phyloP scores from a whole-genome alignment of 2,113 vertebrate genomes.

The Phoenicopterus ruber region DNA sequence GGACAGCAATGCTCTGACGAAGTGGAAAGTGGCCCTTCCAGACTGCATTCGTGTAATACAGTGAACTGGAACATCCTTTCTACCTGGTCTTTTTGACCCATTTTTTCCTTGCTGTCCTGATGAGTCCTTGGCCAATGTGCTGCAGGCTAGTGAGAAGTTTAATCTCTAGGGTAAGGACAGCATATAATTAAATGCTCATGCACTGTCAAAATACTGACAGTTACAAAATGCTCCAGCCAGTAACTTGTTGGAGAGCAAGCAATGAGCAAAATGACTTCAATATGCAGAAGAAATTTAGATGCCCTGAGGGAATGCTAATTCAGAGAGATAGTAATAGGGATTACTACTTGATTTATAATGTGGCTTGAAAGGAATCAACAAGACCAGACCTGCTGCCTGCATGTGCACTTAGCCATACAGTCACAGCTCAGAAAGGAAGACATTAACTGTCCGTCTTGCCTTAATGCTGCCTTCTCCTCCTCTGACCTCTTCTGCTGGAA shows the following conservation, averaged over 20 bases:
- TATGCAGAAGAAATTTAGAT: slow-evolving; percentile 27
- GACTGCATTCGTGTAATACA: not conserved
- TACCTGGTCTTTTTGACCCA: not conserved
- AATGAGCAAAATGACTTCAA: slow-evolving; percentile 49
- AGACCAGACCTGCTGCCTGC: not conserved
- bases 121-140: not conserved
- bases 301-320: not conserved
- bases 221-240: not conserved
- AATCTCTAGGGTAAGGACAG: not conserved
- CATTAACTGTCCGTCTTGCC: not conserved
- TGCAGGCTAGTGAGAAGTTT: not conserved
- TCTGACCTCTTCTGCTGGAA: not conserved
- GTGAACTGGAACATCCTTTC: not conserved
- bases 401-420: not conserved
- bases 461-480: not conserved
- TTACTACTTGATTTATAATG: slow-evolving; percentile 41
- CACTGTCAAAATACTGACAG: slow-evolving; percentile 22
- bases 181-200: slow-evolving; percentile 29
- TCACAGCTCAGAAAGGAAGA: not conserved
- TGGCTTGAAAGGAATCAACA: not conserved
- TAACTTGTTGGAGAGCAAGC: not conserved
- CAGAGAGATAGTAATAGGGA: not conserved
- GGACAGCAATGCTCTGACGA: not conserved
- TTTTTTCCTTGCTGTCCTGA: not conserved
- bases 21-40: not conserved